A percentile compares a stretch with the other conserved stretches of the same genome.
Conservation (phyloP, 2,113 vertebrate species). For the Pomatostomus ruficeps region DNA sequence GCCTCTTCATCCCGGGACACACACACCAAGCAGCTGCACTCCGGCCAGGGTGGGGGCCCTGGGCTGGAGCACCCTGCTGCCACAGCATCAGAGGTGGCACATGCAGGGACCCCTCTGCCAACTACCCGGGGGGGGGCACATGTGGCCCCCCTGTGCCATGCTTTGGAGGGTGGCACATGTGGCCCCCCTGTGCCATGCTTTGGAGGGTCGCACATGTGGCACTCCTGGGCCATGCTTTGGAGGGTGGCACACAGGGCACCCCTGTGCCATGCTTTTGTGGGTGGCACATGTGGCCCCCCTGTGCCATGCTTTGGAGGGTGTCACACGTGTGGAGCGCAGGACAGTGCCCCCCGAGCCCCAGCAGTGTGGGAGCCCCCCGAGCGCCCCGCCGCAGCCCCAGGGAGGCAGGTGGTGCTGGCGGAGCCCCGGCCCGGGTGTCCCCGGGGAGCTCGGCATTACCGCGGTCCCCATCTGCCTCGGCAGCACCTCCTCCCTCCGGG, state of each 20-base stretch:
- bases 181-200: fast-evolving
- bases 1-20: fast-evolving
- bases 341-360: background rate
- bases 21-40: background rate
- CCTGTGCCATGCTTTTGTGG: background rate
- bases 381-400: background rate
- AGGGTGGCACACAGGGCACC: background rate
- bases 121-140: background rate
- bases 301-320: fast-evolving
- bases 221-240: background rate
- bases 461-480: conserved; percentile 51
- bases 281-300: background rate
- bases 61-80: background rate
- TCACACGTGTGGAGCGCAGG: background rate
- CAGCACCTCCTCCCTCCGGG: background rate
- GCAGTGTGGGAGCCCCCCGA: background rate
- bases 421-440: background rate
- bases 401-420: background rate
- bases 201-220: fast-evolving
- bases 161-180: fast-evolving
- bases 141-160: fast-evolving
- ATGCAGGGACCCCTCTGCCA: background rate
- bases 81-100: background rate
- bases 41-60: background rate
- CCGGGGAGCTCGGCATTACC: conserved; percentile 11